Evolutionary conservation across 2,888 invertebrate species (phyloP).

Genomic region (Tinea semifulvella): DNA sequence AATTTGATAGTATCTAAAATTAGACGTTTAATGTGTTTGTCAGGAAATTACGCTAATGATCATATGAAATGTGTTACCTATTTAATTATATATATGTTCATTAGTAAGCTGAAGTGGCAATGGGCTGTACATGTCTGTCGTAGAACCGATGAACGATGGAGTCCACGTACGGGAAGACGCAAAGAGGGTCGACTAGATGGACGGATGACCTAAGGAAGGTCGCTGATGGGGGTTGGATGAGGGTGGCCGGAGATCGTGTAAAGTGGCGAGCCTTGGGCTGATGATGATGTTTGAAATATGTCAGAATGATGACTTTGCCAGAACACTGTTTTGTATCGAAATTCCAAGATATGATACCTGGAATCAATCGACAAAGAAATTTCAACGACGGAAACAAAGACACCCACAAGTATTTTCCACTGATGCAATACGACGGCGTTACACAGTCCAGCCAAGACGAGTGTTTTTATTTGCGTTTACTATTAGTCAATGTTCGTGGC

Average conservation of each 20-base stretch:
- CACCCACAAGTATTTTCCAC: slow-evolving; percentile 15
- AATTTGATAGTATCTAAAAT: slow-evolving; percentile 7
- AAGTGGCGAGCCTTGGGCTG: no score
- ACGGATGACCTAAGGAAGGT: no score
- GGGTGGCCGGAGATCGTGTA: no score
- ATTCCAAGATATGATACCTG: slow-evolving; percentile 24
- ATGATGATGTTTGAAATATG: slow-evolving; percentile 23
- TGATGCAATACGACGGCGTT: slow-evolving; percentile 17
- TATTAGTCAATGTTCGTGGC: slow-evolving; percentile 19
- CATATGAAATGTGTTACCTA: background rate
- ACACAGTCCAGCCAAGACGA: slow-evolving; percentile 18
- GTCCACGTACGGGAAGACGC: no score
- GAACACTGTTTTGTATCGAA: slow-evolving; percentile 22
- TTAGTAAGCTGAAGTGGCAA: no score
- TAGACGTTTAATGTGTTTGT: slow-evolving; percentile 8
- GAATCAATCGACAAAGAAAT: slow-evolving; percentile 22
- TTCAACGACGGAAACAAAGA: slow-evolving; percentile 23
- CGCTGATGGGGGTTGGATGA: no score
- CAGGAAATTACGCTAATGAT: background rate
- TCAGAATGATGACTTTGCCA: slow-evolving; percentile 22
- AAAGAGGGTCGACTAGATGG: no score
- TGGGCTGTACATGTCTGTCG: no score
- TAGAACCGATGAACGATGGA: no score
- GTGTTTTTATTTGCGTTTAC: slow-evolving; percentile 17
- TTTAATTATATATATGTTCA: no score